Percentiles rank a stretch among this genome's conserved stretches.
phyloP scores from a whole-genome alignment of 2,113 vertebrate genomes.

The Nettapus auritus region DNA sequence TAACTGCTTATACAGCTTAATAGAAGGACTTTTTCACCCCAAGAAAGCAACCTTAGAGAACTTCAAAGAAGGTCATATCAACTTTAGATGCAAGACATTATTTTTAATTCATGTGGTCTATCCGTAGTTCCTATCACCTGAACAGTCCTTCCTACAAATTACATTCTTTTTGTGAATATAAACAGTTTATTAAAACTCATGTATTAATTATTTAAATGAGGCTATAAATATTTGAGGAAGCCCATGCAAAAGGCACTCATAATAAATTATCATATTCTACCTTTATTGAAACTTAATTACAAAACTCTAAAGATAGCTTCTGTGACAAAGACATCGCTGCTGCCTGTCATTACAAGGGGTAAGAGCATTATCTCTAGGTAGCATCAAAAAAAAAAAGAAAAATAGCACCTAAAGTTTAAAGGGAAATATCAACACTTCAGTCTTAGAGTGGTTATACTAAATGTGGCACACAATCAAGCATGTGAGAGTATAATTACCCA shows the following conservation, averaged over 20 bases:
- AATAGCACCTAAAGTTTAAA: background rate
- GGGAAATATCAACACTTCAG: background rate
- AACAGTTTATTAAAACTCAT: slow-evolving; percentile 62
- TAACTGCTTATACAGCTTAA: background rate
- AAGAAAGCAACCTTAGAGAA: background rate
- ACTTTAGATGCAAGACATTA: slow-evolving; percentile 22
- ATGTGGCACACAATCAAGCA: background rate
- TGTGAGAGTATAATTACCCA: background rate
- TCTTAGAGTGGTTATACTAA: background rate
- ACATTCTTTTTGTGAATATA: slow-evolving; percentile 68
- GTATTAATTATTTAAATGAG: slow-evolving; percentile 69
- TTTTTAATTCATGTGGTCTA: slow-evolving; percentile 46
- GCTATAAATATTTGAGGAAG: slow-evolving; percentile 70
- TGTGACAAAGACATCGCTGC: background rate
- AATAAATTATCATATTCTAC: slow-evolving; percentile 42
- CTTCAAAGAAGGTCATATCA: slow-evolving; percentile 30
- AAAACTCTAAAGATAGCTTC: background rate
- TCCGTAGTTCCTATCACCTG: background rate
- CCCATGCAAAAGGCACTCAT: background rate
- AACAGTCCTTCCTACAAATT: slow-evolving; percentile 41
- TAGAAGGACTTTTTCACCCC: background rate
- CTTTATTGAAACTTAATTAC: slow-evolving; percentile 1
- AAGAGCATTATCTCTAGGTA: background rate
- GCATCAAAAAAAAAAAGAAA: background rate
- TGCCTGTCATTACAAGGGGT: background rate